Base-by-base conservation (phyloP, 2,888 invertebrate genomes). In the Parnassius apollo region DNA sequence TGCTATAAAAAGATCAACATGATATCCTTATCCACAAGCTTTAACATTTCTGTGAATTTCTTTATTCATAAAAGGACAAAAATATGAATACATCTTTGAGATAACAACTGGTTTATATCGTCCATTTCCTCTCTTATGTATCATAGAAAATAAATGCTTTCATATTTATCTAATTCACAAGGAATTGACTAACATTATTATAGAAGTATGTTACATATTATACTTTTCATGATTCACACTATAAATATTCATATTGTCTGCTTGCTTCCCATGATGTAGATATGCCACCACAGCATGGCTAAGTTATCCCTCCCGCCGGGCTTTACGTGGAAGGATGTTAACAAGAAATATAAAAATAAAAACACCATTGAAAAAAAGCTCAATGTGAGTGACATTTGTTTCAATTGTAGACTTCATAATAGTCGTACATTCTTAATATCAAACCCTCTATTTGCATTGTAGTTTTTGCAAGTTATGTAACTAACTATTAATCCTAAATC, bases 311-410 rank as follows among this genome's bases (percentile, higher is more conserved):
- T 85, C 70, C 86, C 88, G 76, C 86, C 88, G 72, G 88, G 88
- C 75, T 88, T 88, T 82, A 82, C 85, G 65, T 88, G 88, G 88
- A 88, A 85, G 83, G 88, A 88, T 70, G 77, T 84, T 77, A 82
- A 79, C 82, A 88, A 85, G 85, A 86, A 81, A 78, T 74, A 74
- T 77, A 86, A 84, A 84, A 81, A 75, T 80, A 85, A 81, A 80
- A 80, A 80, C 73, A 74, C 76, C 75, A 75, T 80, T 81, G 83
- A 86, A 78, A 81, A 80, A 78, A 80, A 81, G 70, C 76, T 76
- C 74, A 80, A 81, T 76, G 88, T 88, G 85, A 88, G 88, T 87
- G 70, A 70, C 65, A 68, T 66, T 78, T 72, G 65, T 68, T 66
- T 69, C 71, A 69, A 68, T 52, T 60, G 69, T 62, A 66, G 57